These are phyloP conservation scores for Bufo gargarizans DNA, from an alignment of 2,113 vertebrate genomes.

Conservation along the genomic window DNA sequence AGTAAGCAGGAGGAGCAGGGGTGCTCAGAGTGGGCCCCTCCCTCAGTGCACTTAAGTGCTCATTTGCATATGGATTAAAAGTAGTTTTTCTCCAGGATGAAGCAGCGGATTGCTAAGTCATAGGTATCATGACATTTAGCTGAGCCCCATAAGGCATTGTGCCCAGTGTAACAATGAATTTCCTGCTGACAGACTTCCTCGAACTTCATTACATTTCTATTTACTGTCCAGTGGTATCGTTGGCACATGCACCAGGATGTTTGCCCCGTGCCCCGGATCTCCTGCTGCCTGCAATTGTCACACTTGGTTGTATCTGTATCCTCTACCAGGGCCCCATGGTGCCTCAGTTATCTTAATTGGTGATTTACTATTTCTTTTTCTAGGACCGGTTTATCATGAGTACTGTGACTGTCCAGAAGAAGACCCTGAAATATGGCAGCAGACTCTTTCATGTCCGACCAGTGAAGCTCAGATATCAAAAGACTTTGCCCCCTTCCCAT, in stretches of 20 bases:
- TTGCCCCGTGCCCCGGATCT: neutral
- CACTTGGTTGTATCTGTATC: neutral
- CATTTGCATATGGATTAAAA: too few relatives aligned
- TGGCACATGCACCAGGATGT: neutral
- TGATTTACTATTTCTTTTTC: constrained; percentile 32
- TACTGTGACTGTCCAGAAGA: constrained; percentile 86
- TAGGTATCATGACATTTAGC: too few relatives aligned
- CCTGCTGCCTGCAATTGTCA: neutral
- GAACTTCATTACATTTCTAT: neutral
- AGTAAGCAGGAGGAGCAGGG: too few relatives aligned
- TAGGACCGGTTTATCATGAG: constrained; percentile 89
- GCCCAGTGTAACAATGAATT: too few relatives aligned
- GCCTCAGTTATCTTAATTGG: neutral
- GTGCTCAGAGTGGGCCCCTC: too few relatives aligned
- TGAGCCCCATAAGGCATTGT: too few relatives aligned
- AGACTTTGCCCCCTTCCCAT: constrained; percentile 84
- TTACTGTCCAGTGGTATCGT: neutral
- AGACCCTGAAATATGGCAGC: constrained; percentile 76
- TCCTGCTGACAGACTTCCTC: too few relatives aligned
- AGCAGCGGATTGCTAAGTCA: too few relatives aligned
- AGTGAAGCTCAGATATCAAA: constrained; percentile 79
- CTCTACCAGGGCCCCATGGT: neutral
- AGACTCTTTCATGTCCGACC: constrained; percentile 76
- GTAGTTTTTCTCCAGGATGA: too few relatives aligned
- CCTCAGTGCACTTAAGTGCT: too few relatives aligned